Evolutionary conservation across 2,797 vertebrate genomes (phyloP), one percentile per base, ranked within the genome.

Genomic region (Otus scops): DNA sequence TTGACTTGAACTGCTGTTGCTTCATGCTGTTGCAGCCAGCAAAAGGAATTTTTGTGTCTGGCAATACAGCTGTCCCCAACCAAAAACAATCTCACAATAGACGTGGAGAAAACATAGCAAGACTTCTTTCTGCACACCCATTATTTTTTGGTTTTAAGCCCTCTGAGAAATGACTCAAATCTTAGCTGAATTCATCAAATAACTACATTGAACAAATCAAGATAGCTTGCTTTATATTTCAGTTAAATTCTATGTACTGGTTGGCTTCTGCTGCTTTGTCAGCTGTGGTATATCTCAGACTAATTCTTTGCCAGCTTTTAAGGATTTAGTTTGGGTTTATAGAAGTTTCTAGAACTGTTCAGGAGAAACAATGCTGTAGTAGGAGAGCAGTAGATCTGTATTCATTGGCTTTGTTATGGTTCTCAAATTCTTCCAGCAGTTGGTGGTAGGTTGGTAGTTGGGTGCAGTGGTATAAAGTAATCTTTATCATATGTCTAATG

Each of bases 221-320:
- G 36, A 51, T 64, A 2, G 3, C 22, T 74, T 75, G 36, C 23
- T 77, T 51, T 53, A 2, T 70, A 12, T 57, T 92, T 91, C 50
- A 12, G 11, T 70, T 60, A 53, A 24, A 36, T 56, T 84, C 19
- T 68, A 0, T 47, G 9, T 45, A 12, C 54, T 79, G 6, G 3
- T 50, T 82, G 36, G 11, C 26, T 85, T 85, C 45, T 89, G 5
- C 51, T 86, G 12, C 1, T 1, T 85, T 65, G 59, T 77, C 28
- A 23, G 0, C 64, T 85, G 6, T 19, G 3, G 2, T 41, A 1
- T 64, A 12, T 54, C 22, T 75, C 41, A 13, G 23, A 61, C 19
- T 34, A 43, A 61, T 15, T 56, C 24, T 71, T 84, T 73, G 17
- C 7, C 21, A 63, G 9, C 17, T 60, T 69, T 39, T 63, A n/a